Evolutionary conservation across 2,797 vertebrate species (phyloP), one percentile per base, ranked within the genome.

Genomic region (Acomys russatus): DNA sequence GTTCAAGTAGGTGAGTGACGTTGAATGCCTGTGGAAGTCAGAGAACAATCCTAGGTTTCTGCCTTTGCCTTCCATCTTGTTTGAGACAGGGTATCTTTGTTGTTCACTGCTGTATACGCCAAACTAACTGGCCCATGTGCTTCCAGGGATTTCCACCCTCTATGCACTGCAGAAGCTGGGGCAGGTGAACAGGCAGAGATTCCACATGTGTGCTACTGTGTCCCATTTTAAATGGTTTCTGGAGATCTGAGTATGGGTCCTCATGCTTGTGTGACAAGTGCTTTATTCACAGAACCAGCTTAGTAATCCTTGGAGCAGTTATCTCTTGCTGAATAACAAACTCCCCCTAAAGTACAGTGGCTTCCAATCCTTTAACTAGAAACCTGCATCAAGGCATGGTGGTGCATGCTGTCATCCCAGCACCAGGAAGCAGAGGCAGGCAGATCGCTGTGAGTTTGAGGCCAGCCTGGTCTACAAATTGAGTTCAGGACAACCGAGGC

Each of bases 331-430:
- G 28, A 7, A 18, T 73, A 56, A 94, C n/a, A 87, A 88, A 90
- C 11, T 49, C 64, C n/a, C 23, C 49, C 44, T 66, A 88, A 90
- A 78, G 63, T 51, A 10, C 3, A 54, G 44, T 74, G 70, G 18
- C 54, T 95, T 91, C 51, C 35, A 87, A 4, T 88, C 63, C 76
- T 79, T 96, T 94, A 44, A 74, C 61, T 12, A 49, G 18, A 30
- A 96, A 59, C 77, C 61, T 85, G 61, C 66, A 66, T 44, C 44
- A 44, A 44, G 44, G 44, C 44, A 44, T 44, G 44, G 44, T 44
- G 44, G 44, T 44, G 44, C 44, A 44, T 44, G 44, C 44, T 44
- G 44, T 44, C 44, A 44, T 44, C 44, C 44, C 44, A 44, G 44
- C 44, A 44, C 44, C 44, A 44, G 44, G 44, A 44, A 4, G 44